These are phyloP conservation scores for Bungarus multicinctus DNA, from an alignment of 2,113 vertebrate species.

Conservation along the genomic window DNA sequence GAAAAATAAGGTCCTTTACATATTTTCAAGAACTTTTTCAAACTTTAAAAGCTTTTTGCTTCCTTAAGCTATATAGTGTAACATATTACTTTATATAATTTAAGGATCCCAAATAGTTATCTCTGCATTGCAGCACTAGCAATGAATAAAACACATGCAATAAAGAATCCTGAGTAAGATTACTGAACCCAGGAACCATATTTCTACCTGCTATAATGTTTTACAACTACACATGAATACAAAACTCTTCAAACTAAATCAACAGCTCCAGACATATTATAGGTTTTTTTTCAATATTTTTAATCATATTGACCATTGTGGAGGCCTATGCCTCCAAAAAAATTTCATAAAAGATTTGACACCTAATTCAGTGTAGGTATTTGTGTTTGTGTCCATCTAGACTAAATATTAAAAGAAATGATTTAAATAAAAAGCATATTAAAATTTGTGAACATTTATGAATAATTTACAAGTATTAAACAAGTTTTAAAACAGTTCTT, in stretches of 20 bases:
- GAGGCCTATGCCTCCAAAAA: background rate
- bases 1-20: background rate
- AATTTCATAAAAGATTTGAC: background rate
- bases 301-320: background rate
- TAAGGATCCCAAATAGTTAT: background rate
- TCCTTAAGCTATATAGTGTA: background rate
- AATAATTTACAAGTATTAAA: background rate
- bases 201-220: background rate
- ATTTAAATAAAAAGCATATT: conserved; percentile 3
- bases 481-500: background rate
- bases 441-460: background rate
- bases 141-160: background rate
- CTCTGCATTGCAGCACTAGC: background rate
- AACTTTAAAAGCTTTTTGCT: background rate
- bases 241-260: background rate
- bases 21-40: background rate
- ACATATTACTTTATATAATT: background rate
- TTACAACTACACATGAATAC: background rate
- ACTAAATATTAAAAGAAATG: conserved; percentile 16
- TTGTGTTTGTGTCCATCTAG: background rate
- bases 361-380: background rate
- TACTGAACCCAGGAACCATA: too few relatives aligned
- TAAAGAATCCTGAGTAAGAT: background rate
- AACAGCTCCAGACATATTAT: background rate
- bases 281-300: background rate